phyloP scores from a whole-genome alignment of 2,888 invertebrate genomes.

The Stegana nigrithorax region DNA sequence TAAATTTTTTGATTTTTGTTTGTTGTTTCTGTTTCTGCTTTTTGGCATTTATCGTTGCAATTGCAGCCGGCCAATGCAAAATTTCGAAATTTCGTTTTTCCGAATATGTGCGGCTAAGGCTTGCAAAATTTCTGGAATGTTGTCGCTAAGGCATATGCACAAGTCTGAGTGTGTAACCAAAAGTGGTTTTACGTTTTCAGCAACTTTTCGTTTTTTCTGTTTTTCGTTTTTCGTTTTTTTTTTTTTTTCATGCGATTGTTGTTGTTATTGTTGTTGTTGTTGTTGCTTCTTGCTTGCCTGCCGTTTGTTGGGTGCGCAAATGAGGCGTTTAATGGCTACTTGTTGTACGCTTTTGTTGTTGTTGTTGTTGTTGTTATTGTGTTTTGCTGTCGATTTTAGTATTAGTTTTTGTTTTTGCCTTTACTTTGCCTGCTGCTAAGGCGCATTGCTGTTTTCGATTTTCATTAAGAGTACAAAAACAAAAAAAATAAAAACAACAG shows the following conservation, averaged over 20 bases:
- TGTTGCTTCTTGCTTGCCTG: not conserved
- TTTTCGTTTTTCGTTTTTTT: not conserved
- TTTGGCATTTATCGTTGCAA: not conserved
- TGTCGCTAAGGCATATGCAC: not conserved
- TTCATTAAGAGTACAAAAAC: not conserved
- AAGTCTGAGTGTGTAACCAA: constrained; percentile 11
- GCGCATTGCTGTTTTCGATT: not conserved
- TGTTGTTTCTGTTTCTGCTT: constrained; percentile 1
- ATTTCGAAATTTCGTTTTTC: constrained; percentile 20
- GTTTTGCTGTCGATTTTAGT: constrained; percentile 6
- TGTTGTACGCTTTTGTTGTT: not conserved
- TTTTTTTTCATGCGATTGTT: not conserved
- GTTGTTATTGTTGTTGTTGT: not conserved
- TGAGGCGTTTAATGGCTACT: not conserved
- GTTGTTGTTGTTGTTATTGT: constrained; percentile 11
- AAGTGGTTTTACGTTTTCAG: constrained; percentile 25
- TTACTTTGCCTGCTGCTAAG: constrained; percentile 23
- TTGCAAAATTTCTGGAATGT: constrained; percentile 25
- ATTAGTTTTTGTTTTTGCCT: constrained; percentile 1
- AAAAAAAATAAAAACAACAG: constrained; percentile 4
- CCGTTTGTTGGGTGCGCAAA: not conserved
- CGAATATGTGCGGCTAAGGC: constrained; percentile 16
- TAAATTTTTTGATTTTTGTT: too few species aligned
- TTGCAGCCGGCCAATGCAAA: not conserved
- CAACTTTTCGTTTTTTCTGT: constrained; percentile 15